Base-by-base conservation (phyloP, 2,888 invertebrate genomes). In the Plusia festucae region DNA sequence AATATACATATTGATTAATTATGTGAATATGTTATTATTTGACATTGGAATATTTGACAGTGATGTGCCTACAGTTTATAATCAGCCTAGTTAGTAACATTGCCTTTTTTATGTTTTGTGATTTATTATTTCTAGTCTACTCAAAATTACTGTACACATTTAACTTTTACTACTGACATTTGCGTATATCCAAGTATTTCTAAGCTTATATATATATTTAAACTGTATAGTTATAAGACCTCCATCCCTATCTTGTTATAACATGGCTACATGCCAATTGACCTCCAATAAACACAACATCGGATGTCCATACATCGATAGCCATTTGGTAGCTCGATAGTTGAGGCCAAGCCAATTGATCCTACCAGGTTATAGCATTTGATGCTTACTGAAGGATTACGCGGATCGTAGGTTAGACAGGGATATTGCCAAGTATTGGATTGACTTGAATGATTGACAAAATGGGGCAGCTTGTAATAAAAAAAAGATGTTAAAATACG, bases 181-280 rank as follows among this genome's bases (percentile, higher is more conserved):
- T 9, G 9, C 9, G 30, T 2, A 9, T 9, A 9, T 30, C 9
- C 9, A 30, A 30, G 7, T 1, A 9, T 7, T 30, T 30, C 30
- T 30, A 30, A 30, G n/a, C n/a, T 40, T n/a, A n/a, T 40, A 40
- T 6, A n/a, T 40, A n/a, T 40, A 40, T 40, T 40, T 1, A 40
- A 18, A 20, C 18, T 11, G 18, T 11, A 49, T 11, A 8, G 9
- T n/a, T n/a, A n/a, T n/a, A 9, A 11, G 11, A 18, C 20, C 11
- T 3, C 4, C 16, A 16, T 2, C 2, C 46, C 46, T 3, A 11
- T 11, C 18, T 3, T 18, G 4, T 11, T 6, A 46, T 49, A 55
- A 53, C 49, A 59, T 73, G 73, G 78, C 78, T 20, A 9, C 22
- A 7, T 53, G 73, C 78, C 73, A 73, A 61, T 52, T 65, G 55